Evolutionary conservation across 2,888 invertebrate species (phyloP).

Genomic region (Iphiclides podalirius): DNA sequence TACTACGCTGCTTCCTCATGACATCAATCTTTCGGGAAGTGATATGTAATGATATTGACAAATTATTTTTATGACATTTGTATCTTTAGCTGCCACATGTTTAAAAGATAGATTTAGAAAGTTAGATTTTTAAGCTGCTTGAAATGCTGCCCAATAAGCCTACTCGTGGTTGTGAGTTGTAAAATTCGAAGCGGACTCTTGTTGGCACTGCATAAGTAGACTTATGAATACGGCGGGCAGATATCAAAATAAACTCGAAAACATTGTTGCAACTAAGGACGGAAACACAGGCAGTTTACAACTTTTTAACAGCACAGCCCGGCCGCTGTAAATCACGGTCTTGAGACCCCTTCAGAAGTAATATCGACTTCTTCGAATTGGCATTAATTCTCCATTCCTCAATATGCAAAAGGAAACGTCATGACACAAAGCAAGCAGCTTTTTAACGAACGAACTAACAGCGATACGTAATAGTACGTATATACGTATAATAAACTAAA

Average conservation of each 20-base stretch:
- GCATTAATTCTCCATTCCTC: slow-evolving; percentile 76
- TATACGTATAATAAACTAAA: too few relatives aligned
- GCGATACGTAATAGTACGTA: slow-evolving; percentile 20
- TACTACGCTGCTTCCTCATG: too few relatives aligned
- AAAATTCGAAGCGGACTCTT: too few relatives aligned
- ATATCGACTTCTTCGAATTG: slow-evolving; percentile 77
- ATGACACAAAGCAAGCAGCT: slow-evolving; percentile 53
- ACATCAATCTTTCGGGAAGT: too few relatives aligned
- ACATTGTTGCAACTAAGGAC: slow-evolving; percentile 68
- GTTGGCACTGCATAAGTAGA: too few relatives aligned
- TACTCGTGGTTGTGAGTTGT: too few relatives aligned
- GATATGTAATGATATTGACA: too few relatives aligned
- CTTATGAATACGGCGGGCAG: slow-evolving; percentile 1
- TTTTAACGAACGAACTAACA: slow-evolving; percentile 43
- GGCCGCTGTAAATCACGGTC: slow-evolving; percentile 72
- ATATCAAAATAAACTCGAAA: slow-evolving; percentile 31
- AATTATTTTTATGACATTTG: too few relatives aligned
- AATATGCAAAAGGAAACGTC: slow-evolving; percentile 70
- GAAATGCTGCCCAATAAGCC: too few relatives aligned
- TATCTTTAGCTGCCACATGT: too few relatives aligned
- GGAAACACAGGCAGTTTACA: slow-evolving; percentile 77
- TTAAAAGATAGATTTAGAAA: too few relatives aligned
- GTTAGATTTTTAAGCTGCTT: too few relatives aligned
- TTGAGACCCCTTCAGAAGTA: slow-evolving; percentile 74
- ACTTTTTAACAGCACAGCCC: slow-evolving; percentile 72